phyloP scores from a whole-genome alignment of 2,888 invertebrate genomes.

The Rhagophthalmus giganteus region DNA sequence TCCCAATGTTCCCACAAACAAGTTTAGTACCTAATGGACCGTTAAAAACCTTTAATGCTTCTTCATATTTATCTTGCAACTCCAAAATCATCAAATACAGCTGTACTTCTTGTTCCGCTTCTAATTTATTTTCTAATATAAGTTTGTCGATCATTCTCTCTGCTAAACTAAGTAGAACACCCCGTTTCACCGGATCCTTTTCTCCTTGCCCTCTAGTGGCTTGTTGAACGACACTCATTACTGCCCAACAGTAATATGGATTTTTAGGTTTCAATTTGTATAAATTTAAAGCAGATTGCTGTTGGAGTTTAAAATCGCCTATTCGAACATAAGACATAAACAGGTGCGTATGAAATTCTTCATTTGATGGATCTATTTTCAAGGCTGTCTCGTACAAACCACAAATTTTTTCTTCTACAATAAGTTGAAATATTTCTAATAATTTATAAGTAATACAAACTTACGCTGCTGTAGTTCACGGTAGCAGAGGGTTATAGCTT shows the following conservation, averaged over 20 bases:
- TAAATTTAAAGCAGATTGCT: conserved; percentile 84
- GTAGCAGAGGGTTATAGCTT: conserved; percentile 94
- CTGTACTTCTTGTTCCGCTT: conserved; percentile 92
- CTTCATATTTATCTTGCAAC: conserved; percentile 77
- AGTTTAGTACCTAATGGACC: conserved; percentile 71
- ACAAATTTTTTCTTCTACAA: conserved; percentile 84
- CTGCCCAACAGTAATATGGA: conserved; percentile 97
- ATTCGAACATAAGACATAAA: conserved; percentile 95
- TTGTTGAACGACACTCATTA: conserved; percentile 96
- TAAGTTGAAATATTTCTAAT: conserved; percentile 5
- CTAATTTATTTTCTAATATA: conserved; percentile 82
- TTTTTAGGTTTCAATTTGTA: conserved; percentile 92
- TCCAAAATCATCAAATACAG: conserved; percentile 88
- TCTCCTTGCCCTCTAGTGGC: conserved; percentile 55
- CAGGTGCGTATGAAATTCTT: conserved; percentile 89
- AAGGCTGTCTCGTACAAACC: conserved; percentile 87
- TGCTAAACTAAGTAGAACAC: conserved; percentile 81
- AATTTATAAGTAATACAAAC: conserved; percentile 44
- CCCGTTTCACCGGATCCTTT: conserved; percentile 62
- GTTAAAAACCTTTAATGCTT: conserved; percentile 79
- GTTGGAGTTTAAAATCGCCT: conserved; percentile 87
- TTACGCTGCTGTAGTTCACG: conserved; percentile 89
- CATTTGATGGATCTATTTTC: conserved; percentile 82
- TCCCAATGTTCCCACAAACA: conserved; percentile 68
- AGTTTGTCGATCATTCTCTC: conserved; percentile 93